Conservation (phyloP, 2,113 vertebrate genomes). For the Podilymbus podiceps region DNA sequence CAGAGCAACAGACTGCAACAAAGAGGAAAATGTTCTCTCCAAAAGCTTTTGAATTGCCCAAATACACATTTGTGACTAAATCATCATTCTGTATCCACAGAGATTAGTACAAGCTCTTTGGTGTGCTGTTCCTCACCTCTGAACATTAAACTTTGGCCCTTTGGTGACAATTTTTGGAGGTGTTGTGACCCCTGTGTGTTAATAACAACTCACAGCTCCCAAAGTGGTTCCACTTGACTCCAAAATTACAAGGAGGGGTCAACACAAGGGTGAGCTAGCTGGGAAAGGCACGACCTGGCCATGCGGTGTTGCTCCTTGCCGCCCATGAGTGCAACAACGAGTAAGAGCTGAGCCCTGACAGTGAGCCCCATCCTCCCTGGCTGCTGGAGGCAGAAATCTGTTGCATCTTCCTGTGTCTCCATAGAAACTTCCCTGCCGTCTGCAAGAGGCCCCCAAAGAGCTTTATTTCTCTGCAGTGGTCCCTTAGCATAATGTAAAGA, state of each 20-base stretch:
- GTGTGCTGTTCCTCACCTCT: background rate
- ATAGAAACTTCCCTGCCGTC: slow-evolving; percentile 5
- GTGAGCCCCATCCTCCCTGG: rapidly evolving
- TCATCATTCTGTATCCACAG: background rate
- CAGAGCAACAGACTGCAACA: background rate
- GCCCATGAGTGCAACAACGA: background rate
- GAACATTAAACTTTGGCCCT: background rate
- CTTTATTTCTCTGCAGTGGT: background rate
- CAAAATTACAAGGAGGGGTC: background rate
- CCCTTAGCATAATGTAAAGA: background rate
- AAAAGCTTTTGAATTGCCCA: background rate
- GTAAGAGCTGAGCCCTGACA: background rate
- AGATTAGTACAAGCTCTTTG: background rate
- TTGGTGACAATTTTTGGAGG: background rate
- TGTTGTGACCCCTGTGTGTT: background rate
- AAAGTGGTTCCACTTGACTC: background rate
- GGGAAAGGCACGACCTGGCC: background rate
- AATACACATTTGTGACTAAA: background rate
- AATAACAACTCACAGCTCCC: background rate
- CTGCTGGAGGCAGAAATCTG: rapidly evolving
- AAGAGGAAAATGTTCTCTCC: background rate
- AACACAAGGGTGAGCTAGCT: background rate
- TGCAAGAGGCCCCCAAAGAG: background rate
- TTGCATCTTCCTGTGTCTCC: background rate
- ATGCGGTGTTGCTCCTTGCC: background rate